Percentiles rank a stretch among this genome's conserved stretches.
Evolutionary conservation across 2,888 invertebrate species (phyloP).

Genomic region (Parnassius orleans): DNA sequence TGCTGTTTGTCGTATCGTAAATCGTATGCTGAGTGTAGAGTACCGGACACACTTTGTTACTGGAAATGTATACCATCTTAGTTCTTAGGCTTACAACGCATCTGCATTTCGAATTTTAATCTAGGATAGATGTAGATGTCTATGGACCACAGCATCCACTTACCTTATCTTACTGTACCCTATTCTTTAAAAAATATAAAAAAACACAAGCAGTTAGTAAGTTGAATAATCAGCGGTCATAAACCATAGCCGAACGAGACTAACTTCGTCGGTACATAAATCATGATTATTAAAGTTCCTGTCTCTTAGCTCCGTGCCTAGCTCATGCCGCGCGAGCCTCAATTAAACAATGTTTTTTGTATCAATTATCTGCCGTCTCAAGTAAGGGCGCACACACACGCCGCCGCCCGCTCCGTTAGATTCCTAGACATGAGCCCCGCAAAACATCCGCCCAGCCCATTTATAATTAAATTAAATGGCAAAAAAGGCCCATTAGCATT

Average conservation of each 20-base stretch:
- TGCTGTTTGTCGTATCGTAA: too few species aligned
- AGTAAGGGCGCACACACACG: constrained; percentile 1
- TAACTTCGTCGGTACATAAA: background rate
- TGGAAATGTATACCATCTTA: too few species aligned
- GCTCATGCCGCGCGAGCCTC: constrained; percentile 27
- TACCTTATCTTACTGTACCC: too few species aligned
- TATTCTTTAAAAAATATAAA: too few species aligned
- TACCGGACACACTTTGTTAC: too few species aligned
- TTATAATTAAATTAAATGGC: constrained; percentile 30
- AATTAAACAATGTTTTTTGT: constrained; percentile 46
- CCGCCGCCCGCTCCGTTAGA: constrained; percentile 6
- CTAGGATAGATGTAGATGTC: too few species aligned
- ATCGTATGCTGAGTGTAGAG: too few species aligned
- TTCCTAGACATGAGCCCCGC: constrained; percentile 1
- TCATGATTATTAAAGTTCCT: background rate
- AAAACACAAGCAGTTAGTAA: background rate
- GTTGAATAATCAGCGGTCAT: background rate
- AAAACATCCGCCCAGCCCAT: background rate
- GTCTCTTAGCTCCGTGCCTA: background rate
- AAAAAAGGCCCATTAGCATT: constrained; percentile 28
- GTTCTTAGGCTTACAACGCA: too few species aligned
- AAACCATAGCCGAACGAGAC: background rate
- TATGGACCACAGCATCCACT: too few species aligned
- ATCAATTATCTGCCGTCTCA: constrained; percentile 13
- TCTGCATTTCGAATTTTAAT: too few species aligned